These are phyloP conservation scores for Phrynosoma platyrhinos DNA, from an alignment of 2,113 vertebrate genomes.

Conservation along the genomic window DNA sequence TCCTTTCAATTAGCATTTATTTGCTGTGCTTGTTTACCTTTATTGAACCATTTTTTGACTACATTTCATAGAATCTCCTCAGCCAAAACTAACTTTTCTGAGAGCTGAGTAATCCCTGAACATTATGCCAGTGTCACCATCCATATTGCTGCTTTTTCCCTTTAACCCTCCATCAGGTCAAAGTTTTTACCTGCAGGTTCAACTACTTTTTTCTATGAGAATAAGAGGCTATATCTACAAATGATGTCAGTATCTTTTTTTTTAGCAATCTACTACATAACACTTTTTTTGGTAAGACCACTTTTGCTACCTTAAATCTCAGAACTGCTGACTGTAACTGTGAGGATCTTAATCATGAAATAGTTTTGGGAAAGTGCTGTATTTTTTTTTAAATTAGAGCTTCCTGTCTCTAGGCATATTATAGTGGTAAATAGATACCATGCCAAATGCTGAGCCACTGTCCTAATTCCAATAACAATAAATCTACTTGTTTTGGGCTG, in stretches of 20 bases:
- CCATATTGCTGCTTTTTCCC: neutral
- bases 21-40: neutral
- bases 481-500: conserved; percentile 71
- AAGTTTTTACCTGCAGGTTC: neutral
- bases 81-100: no score
- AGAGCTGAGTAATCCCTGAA: neutral
- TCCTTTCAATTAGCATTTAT: neutral
- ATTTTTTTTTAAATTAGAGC: conserved; percentile 57
- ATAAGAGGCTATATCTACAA: neutral
- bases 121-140: neutral
- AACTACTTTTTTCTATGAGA: neutral
- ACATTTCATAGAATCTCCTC: no score
- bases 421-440: conserved; percentile 76
- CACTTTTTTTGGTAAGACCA: neutral
- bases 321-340: conserved; percentile 10
- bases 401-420: conserved; percentile 77
- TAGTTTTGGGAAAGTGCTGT: conserved; percentile 1
- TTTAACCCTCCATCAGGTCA: neutral
- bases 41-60: no score
- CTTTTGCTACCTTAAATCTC: neutral
- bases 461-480: conserved; percentile 75
- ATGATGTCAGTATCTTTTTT: neutral
- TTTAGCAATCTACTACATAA: neutral
- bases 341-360: conserved; percentile 16
- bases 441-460: conserved; percentile 68